A percentile compares a stretch with the other conserved stretches of the same genome.
Evolutionary conservation across 2,113 vertebrate species (phyloP).

Genomic region (Echinops telfairi): DNA sequence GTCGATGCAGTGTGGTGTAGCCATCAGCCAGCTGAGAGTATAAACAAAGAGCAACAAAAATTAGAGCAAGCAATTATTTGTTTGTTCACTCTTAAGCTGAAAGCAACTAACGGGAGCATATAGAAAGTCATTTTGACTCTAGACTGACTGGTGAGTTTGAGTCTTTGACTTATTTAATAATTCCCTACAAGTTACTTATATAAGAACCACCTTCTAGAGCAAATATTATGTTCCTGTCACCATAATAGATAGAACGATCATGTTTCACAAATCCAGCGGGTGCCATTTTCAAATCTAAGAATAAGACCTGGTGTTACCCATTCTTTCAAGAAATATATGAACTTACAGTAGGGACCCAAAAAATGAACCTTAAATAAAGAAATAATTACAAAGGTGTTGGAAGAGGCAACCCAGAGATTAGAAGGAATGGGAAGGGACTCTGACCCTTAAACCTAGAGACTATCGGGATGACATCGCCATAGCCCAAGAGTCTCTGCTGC

Average conservation of each 20-base stretch:
- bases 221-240: background rate
- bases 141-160: background rate
- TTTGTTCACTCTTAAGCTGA: background rate
- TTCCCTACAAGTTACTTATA: background rate
- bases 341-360: background rate
- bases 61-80: background rate
- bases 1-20: too few relatives aligned
- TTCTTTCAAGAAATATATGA: background rate
- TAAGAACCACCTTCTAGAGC: background rate
- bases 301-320: background rate
- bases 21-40: background rate
- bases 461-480: background rate
- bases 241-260: background rate
- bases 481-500: background rate
- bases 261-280: background rate
- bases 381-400: background rate
- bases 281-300: background rate
- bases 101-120: background rate
- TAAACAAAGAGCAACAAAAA: background rate
- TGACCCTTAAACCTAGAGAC: background rate
- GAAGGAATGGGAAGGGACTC: background rate
- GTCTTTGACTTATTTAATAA: background rate
- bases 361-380: background rate
- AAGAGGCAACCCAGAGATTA: background rate
- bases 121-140: background rate